Conservation (phyloP, 1,140 invertebrate species). For the Drosophila asahinai region DNA sequence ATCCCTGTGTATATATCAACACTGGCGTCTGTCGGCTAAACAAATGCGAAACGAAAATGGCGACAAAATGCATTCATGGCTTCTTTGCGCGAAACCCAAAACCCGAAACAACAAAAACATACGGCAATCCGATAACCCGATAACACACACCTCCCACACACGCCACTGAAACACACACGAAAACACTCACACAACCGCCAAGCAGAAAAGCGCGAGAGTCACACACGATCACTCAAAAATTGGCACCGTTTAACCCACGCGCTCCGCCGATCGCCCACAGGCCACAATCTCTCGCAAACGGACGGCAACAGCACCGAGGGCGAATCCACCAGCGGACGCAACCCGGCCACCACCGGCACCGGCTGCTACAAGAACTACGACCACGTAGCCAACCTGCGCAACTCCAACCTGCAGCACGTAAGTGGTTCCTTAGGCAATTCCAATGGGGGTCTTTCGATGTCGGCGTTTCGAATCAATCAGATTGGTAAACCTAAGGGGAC, state of each 20-base stretch:
- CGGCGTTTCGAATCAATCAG: slow-evolving; percentile 11
- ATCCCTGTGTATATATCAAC: slow-evolving; percentile 39
- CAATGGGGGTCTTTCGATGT: background rate
- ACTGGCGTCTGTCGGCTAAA: slow-evolving; percentile 67
- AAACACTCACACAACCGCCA: slow-evolving; percentile 41
- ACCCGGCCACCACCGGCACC: slow-evolving; percentile 90
- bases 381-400: slow-evolving; percentile 88
- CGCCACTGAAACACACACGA: slow-evolving; percentile 22
- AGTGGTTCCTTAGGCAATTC: slow-evolving; percentile 33
- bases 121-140: slow-evolving; percentile 27
- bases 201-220: slow-evolving; percentile 84
- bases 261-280: slow-evolving; percentile 87
- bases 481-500: background rate
- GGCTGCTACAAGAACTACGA: slow-evolving; percentile 95
- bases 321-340: slow-evolving; percentile 89
- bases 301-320: slow-evolving; percentile 94
- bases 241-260: slow-evolving; percentile 85
- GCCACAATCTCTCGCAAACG: slow-evolving; percentile 95
- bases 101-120: slow-evolving; percentile 28
- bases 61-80: slow-evolving; percentile 83
- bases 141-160: slow-evolving; percentile 30
- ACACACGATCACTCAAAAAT: slow-evolving; percentile 85
- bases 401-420: slow-evolving; percentile 88
- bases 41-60: slow-evolving; percentile 73
- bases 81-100: slow-evolving; percentile 65